phyloP scores from a whole-genome alignment of 2,113 vertebrate genomes.

The Eretmochelys imbricata region DNA sequence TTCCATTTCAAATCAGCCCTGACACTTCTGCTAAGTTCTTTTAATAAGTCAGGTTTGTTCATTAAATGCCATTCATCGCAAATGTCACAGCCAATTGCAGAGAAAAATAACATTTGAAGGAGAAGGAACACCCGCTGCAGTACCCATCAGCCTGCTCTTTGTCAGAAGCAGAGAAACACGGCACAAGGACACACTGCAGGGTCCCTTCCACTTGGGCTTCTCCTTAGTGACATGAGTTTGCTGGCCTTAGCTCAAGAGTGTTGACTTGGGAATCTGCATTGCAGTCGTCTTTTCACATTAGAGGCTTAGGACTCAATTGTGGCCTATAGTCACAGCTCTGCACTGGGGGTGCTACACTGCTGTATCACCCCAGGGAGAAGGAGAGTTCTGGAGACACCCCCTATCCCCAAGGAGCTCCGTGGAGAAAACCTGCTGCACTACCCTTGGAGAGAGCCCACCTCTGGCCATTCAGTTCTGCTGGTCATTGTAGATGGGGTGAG shows the following conservation, averaged over 20 bases:
- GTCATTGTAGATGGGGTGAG: not conserved
- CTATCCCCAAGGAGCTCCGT: not conserved
- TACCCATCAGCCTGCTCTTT: not conserved
- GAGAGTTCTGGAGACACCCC: not conserved
- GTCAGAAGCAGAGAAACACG: not conserved
- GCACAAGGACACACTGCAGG: not conserved
- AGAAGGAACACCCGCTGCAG: not conserved
- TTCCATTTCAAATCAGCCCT: slow-evolving; percentile 56
- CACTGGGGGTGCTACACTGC: not conserved
- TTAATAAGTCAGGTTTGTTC: slow-evolving; percentile 17
- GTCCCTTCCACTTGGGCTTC: fast-evolving
- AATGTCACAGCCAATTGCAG: not conserved
- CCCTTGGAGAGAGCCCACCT: not conserved
- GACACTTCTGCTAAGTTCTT: not conserved
- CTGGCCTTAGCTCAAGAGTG: fast-evolving
- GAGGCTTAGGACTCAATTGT: not conserved
- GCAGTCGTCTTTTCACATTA: fast-evolving
- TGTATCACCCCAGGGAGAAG: not conserved
- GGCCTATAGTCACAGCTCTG: fast-evolving
- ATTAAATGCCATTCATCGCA: not conserved
- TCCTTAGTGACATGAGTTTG: not conserved
- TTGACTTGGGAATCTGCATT: fast-evolving
- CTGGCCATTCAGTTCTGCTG: not conserved
- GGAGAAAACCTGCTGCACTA: fast-evolving
- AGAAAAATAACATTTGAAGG: not conserved